Base-by-base conservation (phyloP, 1,140 invertebrate genomes). In the Lanistes nyassanus region DNA sequence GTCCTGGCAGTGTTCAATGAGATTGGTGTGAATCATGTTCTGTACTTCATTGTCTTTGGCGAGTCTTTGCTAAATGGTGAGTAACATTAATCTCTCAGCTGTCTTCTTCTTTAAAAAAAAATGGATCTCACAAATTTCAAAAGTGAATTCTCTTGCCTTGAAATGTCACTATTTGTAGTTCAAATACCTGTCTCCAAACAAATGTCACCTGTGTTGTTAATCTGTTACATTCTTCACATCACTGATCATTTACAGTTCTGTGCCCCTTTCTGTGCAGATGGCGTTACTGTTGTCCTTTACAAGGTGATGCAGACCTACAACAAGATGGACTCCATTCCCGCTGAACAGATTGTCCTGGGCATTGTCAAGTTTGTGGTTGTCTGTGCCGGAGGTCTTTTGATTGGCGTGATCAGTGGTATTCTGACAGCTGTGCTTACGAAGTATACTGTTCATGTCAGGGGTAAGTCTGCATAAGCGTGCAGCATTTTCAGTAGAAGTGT, bases 11-110 rank as follows among this genome's bases (percentile, higher is more conserved):
- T 99, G 39, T 99, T 99, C 88, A 96, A 99, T 90, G 98, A 99
- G 90, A 97, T 99, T 78, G 97, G 92, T 83, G 98, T 99, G 67
- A 98, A 99, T 90, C 97, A 99, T 91, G 95, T 98, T 73, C 92
- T 99, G 36, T 99, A 99, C 88, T 99, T 99, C 86, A 95, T 99
- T 66, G 97, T 99, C 3, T 99, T 99, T 91, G 98, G 98, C 58
- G 98, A 99, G 89, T 98, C 97, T 26, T 91, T 99, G 75, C 92
- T 99, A 39, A 99, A 99, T 90, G 87, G 88, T 88, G 81, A 83
- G 82, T 58, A n/a, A 34, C 21, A 56, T 9, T 39, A 16, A 31
- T 34, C 55, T 55, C n/a, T 47, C 68, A 29, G 55, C 36, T 47
- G 5, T 47, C 29, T 76, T 26, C 7, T 47, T 9, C 42, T 47